Conservation (phyloP, 1,140 invertebrate species). For the Yoshiicerus persimilis region DNA sequence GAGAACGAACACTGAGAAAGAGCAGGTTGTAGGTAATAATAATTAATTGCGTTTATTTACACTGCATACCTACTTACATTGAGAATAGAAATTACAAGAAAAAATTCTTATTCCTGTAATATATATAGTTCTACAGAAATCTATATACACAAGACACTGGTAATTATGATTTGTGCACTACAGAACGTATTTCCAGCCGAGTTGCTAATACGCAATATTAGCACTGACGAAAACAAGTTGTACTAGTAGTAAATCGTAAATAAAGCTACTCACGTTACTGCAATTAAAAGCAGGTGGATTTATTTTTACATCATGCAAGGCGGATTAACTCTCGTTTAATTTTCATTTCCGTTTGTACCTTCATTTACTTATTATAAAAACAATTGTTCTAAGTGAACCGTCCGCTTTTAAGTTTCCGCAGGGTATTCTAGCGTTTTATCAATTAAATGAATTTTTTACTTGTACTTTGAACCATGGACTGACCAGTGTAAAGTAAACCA, state of each 20-base stretch:
- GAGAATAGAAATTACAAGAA: not conserved
- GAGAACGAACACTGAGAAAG: not conserved
- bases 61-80: not conserved
- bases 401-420: not conserved
- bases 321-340: not conserved
- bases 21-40: no score
- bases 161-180: not conserved
- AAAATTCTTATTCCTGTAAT: not conserved
- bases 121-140: no score
- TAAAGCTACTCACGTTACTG: not conserved
- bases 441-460: not conserved
- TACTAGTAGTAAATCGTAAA: not conserved
- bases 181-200: not conserved
- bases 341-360: not conserved
- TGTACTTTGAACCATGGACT: not conserved
- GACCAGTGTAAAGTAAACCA: not conserved
- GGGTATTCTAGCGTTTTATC: not conserved
- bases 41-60: not conserved
- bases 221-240: not conserved
- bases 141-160: not conserved
- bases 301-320: not conserved
- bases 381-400: not conserved
- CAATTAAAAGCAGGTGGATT: not conserved
- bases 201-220: not conserved
- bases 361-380: not conserved